A percentile compares a stretch with the other conserved stretches of the same genome.
Evolutionary conservation across 2,797 vertebrate species (phyloP).

Genomic region (Agapornis canus): DNA sequence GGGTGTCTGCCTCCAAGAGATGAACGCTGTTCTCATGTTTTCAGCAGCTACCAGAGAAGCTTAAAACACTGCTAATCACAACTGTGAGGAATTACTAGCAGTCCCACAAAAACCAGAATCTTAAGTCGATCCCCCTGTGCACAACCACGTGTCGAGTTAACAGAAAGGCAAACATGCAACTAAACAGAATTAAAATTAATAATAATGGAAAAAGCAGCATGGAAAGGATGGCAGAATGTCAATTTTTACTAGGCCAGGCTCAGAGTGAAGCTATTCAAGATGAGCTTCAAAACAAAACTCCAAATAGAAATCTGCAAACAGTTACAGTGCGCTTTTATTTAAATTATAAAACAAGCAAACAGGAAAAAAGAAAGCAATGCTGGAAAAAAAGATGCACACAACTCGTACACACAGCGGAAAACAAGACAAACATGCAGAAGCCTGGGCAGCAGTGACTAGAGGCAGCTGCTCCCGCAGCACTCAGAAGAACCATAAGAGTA

Average conservation of each 20-base stretch:
- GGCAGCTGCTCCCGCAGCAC: not conserved
- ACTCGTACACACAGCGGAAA: not conserved
- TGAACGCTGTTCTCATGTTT: not conserved
- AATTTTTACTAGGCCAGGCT: not conserved
- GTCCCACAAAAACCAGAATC: not conserved
- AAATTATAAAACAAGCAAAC: not conserved
- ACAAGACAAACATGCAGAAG: not conserved
- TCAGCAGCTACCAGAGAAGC: not conserved
- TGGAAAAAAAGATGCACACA: not conserved
- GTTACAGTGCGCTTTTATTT: not conserved
- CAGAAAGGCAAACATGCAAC: not conserved
- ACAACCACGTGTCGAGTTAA: not conserved
- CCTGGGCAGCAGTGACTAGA: not conserved
- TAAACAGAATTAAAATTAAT: not conserved
- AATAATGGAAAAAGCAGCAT: not conserved
- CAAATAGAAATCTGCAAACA: not conserved
- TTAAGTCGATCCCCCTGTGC: not conserved
- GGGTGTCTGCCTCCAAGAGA: not conserved
- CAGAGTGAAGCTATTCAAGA: not conserved
- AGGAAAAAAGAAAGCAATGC: not conserved
- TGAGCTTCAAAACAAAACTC: not conserved
- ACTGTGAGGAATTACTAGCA: rapidly evolving
- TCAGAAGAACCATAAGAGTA: not conserved
- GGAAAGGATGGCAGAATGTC: not conserved
- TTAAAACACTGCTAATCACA: not conserved